Evolutionary conservation across 1,140 invertebrate genomes (phyloP), one percentile per base, ranked within the genome.

Genomic region (Zaprionus tsacasi): DNA sequence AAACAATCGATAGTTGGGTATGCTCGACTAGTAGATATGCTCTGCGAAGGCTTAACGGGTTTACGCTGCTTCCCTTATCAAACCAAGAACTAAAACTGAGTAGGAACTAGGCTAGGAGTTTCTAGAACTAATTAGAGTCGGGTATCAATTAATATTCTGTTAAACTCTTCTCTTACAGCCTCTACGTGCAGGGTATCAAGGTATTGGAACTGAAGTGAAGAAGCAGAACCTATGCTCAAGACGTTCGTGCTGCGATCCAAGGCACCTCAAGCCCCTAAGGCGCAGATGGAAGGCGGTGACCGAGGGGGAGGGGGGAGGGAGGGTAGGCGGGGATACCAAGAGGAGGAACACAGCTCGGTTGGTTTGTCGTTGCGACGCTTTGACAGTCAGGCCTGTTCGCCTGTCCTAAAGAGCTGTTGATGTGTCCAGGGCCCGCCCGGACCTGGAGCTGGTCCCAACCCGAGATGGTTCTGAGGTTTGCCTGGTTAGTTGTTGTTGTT

Each of bases 401-500:
- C 52, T 45, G 64, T 80, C 50, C 82, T 85, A 85, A 85, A 83
- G 78, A 83, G 82, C 81, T 72, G 82, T 78, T 85, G 82, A 85
- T 85, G 78, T 66, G 81, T 69, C 60, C 69, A 35, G 30, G 35
- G 12, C 55, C 60, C 21, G 48, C 13, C 25, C 17, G 33, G 13
- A 40, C 57, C 17, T 48, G 33, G 13, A 40, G 52, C 17, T 48
- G 21, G 21, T 21, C 21, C 21, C 40, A 17, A 30, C 10, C 40
- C 40, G n/a, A 45, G n/a, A 7, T 8, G 15, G 40, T 7, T 43
- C 27, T 55, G 50, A 65, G 50, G 61, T 35, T 55, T 36, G 40
- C 21, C 50, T 25, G 30, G 54, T 52, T 81, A 61, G 27, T 30
- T 30, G 27, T 4, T 30, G 27, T 30, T 30, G 27, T 4, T 30